These are phyloP conservation scores for Rattus rattus DNA, from an alignment of 2,113 vertebrate species.

Conservation along the genomic window DNA sequence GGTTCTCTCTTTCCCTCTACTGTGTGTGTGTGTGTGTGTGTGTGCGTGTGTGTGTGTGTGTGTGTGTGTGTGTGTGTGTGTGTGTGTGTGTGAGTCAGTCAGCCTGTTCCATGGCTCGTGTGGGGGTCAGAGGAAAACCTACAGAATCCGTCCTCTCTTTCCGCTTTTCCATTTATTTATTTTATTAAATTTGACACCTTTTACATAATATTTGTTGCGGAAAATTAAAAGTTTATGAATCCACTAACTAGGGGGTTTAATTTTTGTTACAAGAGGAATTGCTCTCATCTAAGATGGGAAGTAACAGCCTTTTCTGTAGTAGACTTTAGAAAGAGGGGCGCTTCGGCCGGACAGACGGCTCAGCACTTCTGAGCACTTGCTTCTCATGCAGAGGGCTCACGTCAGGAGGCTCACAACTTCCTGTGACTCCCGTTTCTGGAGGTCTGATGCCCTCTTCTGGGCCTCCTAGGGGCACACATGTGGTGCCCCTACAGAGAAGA, in stretches of 20 bases:
- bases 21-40: not conserved
- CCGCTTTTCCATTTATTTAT: not conserved
- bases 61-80: not conserved
- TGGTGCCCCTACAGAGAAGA: not conserved
- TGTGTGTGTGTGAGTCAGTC: not conserved
- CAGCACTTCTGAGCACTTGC: not conserved
- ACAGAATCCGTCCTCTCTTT: not conserved
- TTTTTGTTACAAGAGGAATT: not conserved
- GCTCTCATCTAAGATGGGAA: not conserved
- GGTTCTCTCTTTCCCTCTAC: not conserved
- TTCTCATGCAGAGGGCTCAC: not conserved
- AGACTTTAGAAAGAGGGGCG: not conserved
- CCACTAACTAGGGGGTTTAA: not conserved
- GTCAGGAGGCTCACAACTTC: not conserved
- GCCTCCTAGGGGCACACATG: not conserved
- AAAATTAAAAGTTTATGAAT: not conserved
- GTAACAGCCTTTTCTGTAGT: not conserved
- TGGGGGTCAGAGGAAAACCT: not conserved
- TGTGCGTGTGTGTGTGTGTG: no score
- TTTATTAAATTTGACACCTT: not conserved
- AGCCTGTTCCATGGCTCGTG: not conserved
- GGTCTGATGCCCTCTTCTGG: not conserved
- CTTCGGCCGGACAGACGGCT: not conserved
- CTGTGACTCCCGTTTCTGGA: not conserved
- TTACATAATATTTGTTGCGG: not conserved